Conservation (phyloP, 1,140 invertebrate genomes). For the Orius laevigatus region DNA sequence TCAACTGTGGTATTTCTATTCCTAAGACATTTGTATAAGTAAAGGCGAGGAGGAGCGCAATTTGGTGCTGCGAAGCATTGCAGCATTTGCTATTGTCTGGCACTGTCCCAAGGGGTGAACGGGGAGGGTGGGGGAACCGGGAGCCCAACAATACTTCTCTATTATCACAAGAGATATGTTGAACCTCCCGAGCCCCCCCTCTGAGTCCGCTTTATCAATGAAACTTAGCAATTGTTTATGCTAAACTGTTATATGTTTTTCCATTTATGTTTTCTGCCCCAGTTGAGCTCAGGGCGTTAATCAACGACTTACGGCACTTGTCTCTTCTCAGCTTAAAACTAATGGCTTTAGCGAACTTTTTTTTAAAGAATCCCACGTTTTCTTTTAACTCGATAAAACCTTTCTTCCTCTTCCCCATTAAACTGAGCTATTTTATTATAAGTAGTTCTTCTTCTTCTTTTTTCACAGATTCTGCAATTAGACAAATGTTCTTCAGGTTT, state of each 20-base stretch:
- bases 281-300: slow-evolving; percentile 4
- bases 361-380: too few relatives aligned
- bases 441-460: too few relatives aligned
- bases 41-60: slow-evolving; percentile 10
- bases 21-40: slow-evolving; percentile 12
- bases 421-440: too few relatives aligned
- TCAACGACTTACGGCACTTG: too few relatives aligned
- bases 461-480: too few relatives aligned
- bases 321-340: too few relatives aligned
- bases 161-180: slow-evolving; percentile 11
- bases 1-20: slow-evolving; percentile 10
- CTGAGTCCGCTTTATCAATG: slow-evolving; percentile 5
- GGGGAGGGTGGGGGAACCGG: slow-evolving; percentile 1
- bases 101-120: background rate
- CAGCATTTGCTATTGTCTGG: slow-evolving; percentile 9
- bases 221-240: slow-evolving; percentile 12
- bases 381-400: too few relatives aligned
- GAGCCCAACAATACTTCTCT: slow-evolving; percentile 9
- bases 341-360: too few relatives aligned
- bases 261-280: slow-evolving; percentile 11
- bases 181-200: background rate
- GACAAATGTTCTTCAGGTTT: too few relatives aligned
- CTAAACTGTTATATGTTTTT: slow-evolving; percentile 11
- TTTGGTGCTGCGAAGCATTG: slow-evolving; percentile 10
- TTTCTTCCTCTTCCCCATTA: too few relatives aligned